Conservation (phyloP, 2,797 vertebrate species). For the Tachyglossus aculeatus region DNA sequence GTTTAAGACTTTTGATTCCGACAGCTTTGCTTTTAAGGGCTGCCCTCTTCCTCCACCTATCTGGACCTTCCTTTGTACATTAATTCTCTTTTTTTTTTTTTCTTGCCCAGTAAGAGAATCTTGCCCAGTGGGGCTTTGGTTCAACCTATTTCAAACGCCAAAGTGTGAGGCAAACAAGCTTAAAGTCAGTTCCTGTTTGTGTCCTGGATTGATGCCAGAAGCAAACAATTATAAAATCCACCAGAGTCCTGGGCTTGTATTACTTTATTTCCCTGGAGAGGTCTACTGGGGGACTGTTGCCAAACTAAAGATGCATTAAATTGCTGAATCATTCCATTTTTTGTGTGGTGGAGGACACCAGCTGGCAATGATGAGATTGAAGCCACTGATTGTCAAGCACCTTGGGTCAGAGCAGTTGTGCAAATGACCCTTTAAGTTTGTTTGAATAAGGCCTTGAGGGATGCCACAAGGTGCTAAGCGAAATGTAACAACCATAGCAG, state of each 20-base stretch:
- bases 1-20: slow-evolving; percentile 16
- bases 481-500: background rate
- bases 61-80: slow-evolving; percentile 10
- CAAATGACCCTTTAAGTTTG: slow-evolving; percentile 59
- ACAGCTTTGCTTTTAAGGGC: slow-evolving; percentile 15
- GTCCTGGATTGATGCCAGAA: slow-evolving; percentile 61
- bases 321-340: slow-evolving; percentile 70
- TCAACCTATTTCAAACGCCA: slow-evolving; percentile 15
- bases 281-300: slow-evolving; percentile 48
- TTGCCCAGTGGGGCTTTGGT: slow-evolving; percentile 20
- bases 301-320: slow-evolving; percentile 65
- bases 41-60: background rate
- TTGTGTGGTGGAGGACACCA: slow-evolving; percentile 45
- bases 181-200: slow-evolving; percentile 36
- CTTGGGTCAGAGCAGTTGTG: slow-evolving; percentile 42
- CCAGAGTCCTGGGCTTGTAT: slow-evolving; percentile 51
- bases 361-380: slow-evolving; percentile 59
- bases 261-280: slow-evolving; percentile 67
- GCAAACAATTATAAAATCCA: slow-evolving; percentile 60
- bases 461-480: slow-evolving; percentile 35
- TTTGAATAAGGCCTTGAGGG: slow-evolving; percentile 65
- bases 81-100: slow-evolving; percentile 23
- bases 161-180: background rate
- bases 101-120: slow-evolving; percentile 13
- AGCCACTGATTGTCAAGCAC: slow-evolving; percentile 53